Evolutionary conservation across 2,797 vertebrate species (phyloP).

Genomic region (Varecia variegata): DNA sequence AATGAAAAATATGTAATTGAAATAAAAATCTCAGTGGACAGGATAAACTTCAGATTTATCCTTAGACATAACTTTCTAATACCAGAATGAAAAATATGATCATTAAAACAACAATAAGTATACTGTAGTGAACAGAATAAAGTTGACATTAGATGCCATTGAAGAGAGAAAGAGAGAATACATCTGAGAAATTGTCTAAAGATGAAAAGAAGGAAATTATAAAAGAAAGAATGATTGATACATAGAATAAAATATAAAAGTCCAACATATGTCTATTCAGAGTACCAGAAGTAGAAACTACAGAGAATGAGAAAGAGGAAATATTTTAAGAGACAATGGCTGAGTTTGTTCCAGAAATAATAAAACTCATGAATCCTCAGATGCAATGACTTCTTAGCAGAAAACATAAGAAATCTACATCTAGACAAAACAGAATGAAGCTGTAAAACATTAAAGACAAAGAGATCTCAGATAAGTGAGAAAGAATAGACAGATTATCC

Average conservation of each 20-base stretch:
- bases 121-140: background rate
- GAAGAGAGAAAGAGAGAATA: background rate
- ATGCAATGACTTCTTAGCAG: background rate
- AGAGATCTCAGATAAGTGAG: background rate
- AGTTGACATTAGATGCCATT: background rate
- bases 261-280: background rate
- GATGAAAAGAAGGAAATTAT: background rate
- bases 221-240: background rate
- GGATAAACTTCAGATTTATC: background rate
- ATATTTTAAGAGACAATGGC: background rate
- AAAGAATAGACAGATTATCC: background rate
- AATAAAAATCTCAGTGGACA: background rate
- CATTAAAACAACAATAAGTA: background rate
- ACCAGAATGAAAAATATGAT: background rate
- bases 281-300: background rate
- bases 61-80: background rate
- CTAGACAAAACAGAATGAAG: background rate
- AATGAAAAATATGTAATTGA: background rate
- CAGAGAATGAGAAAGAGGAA: background rate
- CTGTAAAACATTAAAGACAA: background rate
- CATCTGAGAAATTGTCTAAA: background rate
- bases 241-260: background rate
- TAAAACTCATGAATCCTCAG: background rate
- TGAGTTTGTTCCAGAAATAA: background rate
- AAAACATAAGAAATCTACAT: background rate